Evolutionary conservation across 2,888 invertebrate genomes (phyloP).

Genomic region (Mantis religiosa): DNA sequence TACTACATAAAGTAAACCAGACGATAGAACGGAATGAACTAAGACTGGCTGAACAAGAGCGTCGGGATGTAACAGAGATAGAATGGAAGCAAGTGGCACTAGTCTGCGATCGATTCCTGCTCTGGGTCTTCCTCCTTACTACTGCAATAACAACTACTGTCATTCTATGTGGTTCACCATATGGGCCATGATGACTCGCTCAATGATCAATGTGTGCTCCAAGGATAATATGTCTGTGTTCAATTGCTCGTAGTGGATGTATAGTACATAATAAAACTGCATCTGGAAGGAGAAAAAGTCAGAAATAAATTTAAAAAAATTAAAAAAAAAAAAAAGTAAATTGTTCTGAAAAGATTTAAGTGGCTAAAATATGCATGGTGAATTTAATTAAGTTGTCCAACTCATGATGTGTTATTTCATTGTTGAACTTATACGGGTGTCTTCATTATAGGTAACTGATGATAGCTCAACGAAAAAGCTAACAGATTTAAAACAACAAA

Average conservation of each 20-base stretch:
- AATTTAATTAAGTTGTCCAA: not conserved
- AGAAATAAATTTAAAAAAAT: too few species aligned
- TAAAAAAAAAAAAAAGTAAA: not conserved
- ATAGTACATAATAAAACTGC: not conserved
- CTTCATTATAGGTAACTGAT: not conserved
- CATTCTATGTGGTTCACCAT: constrained; percentile 64
- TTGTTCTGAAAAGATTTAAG: not conserved
- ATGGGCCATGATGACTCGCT: constrained; percentile 30
- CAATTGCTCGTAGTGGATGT: not conserved
- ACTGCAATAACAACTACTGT: constrained; percentile 75
- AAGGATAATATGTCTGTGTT: not conserved
- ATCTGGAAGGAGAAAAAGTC: not conserved
- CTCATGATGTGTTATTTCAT: not conserved
- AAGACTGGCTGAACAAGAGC: constrained; percentile 72
- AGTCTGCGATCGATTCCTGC: constrained; percentile 74
- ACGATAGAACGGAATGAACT: constrained; percentile 78
- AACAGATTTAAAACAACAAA: not conserved
- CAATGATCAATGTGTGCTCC: not conserved
- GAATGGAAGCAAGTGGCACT: constrained; percentile 83
- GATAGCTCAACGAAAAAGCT: not conserved
- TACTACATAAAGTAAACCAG: constrained; percentile 63
- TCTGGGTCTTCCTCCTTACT: constrained; percentile 71
- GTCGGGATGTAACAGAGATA: constrained; percentile 70
- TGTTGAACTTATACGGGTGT: not conserved
- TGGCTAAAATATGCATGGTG: not conserved